Percentiles rank a stretch among this genome's conserved stretches.
These are phyloP conservation scores for Heliconius sara DNA, from an alignment of 2,888 invertebrate genomes.

Conservation along the genomic window DNA sequence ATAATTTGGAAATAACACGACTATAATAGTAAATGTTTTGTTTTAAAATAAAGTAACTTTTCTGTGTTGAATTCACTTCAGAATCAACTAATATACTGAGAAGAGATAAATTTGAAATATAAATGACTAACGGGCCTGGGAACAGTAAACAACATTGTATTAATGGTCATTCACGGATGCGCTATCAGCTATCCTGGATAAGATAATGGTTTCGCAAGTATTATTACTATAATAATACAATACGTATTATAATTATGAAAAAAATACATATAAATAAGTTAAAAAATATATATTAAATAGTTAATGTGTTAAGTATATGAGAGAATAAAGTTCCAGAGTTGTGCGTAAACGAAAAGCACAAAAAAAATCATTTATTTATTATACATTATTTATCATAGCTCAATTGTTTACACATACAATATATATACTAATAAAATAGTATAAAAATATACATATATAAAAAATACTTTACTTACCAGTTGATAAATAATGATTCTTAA, in stretches of 20 bases:
- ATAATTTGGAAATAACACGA: not conserved
- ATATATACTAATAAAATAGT: too few relatives aligned
- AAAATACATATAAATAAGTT: not conserved
- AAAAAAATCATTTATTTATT: too few relatives aligned
- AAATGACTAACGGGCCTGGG: conserved; percentile 44
- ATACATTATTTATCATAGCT: too few relatives aligned
- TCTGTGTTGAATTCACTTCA: conserved; percentile 34
- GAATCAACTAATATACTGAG: conserved; percentile 40
- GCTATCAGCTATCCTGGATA: conserved; percentile 39
- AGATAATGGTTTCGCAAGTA: conserved; percentile 34
- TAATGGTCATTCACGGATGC: conserved; percentile 48
- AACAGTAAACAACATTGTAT: conserved; percentile 37
- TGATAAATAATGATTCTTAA: not conserved
- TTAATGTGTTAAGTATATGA: not conserved
- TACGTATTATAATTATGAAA: not conserved
- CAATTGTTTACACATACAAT: too few relatives aligned
- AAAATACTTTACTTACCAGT: too few relatives aligned
- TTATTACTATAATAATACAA: too few relatives aligned
- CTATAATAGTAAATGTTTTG: not conserved
- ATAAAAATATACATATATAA: too few relatives aligned
- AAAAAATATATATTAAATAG: not conserved
- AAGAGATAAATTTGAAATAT: conserved; percentile 39
- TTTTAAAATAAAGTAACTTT: not conserved
- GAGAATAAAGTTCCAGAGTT: too few relatives aligned
- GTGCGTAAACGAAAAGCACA: too few relatives aligned